Evolutionary conservation across 2,113 vertebrate genomes (phyloP).

Genomic region (Melanerpes aurifrons): DNA sequence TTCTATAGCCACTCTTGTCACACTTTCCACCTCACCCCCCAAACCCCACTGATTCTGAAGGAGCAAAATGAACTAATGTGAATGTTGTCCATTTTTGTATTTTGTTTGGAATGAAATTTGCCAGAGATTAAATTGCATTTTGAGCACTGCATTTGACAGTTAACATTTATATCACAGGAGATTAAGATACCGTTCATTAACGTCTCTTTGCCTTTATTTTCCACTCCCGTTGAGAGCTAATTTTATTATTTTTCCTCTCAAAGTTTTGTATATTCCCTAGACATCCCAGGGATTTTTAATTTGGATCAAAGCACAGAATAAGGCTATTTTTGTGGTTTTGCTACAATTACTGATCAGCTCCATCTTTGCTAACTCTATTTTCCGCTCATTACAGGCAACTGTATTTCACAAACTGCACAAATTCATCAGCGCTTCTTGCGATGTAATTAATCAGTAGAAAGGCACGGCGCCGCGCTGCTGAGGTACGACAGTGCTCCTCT

Average conservation of each 20-base stretch:
- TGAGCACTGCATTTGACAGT: not conserved
- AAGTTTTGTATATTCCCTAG: not conserved
- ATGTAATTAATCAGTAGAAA: constrained; percentile 30
- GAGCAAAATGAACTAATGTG: not conserved
- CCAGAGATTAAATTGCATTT: not conserved
- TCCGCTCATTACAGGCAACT: not conserved
- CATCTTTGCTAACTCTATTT: not conserved
- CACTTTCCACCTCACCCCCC: not conserved
- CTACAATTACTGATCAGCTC: not conserved
- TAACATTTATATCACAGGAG: not conserved
- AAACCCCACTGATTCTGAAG: not conserved
- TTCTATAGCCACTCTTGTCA: not conserved
- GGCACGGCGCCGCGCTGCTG: constrained; percentile 12
- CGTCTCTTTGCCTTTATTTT: not conserved
- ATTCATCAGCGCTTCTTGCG: constrained; percentile 19
- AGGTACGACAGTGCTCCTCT: constrained; percentile 20
- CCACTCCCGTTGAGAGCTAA: not conserved
- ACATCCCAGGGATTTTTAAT: not conserved
- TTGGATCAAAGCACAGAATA: not conserved
- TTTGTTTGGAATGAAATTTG: not conserved
- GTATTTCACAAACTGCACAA: not conserved
- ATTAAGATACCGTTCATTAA: not conserved
- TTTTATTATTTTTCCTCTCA: not conserved
- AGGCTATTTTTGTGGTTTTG: not conserved
- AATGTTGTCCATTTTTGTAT: not conserved